Evolutionary conservation across 2,797 vertebrate species (phyloP).

Genomic region (Smutsia gigantea): DNA sequence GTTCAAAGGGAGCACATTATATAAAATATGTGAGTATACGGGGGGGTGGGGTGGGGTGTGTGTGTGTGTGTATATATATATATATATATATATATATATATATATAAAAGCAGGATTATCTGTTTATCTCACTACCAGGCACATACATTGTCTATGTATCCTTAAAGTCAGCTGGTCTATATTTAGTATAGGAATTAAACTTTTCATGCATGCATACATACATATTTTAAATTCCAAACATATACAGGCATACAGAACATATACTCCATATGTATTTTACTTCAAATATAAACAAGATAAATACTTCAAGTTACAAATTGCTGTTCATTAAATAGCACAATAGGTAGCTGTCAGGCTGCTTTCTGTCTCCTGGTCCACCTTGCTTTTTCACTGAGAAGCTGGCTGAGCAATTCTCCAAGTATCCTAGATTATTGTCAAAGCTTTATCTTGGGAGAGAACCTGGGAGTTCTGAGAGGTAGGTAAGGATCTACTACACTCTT

Average conservation of each 20-base stretch:
- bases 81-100: too few relatives aligned
- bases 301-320: neutral
- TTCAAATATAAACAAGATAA: slow-evolving; percentile 41
- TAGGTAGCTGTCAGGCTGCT: neutral
- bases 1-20: neutral
- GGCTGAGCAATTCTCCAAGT: neutral
- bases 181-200: slow-evolving; percentile 59
- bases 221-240: slow-evolving; percentile 36
- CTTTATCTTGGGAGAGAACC: neutral
- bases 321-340: neutral
- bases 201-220: neutral
- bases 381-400: neutral
- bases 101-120: slow-evolving; percentile 31
- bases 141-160: neutral
- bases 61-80: too few relatives aligned
- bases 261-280: neutral
- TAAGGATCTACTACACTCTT: neutral
- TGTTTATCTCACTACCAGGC: slow-evolving; percentile 37
- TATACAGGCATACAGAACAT: neutral
- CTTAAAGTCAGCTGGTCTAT: slow-evolving; percentile 32
- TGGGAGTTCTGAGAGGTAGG: neutral
- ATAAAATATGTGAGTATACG: neutral
- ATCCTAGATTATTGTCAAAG: neutral
- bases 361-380: neutral
- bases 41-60: neutral